A percentile compares a stretch with the other conserved stretches of the same genome.
These are phyloP conservation scores for Limanda limanda DNA, from an alignment of 2,113 vertebrate species.

Conservation along the genomic window DNA sequence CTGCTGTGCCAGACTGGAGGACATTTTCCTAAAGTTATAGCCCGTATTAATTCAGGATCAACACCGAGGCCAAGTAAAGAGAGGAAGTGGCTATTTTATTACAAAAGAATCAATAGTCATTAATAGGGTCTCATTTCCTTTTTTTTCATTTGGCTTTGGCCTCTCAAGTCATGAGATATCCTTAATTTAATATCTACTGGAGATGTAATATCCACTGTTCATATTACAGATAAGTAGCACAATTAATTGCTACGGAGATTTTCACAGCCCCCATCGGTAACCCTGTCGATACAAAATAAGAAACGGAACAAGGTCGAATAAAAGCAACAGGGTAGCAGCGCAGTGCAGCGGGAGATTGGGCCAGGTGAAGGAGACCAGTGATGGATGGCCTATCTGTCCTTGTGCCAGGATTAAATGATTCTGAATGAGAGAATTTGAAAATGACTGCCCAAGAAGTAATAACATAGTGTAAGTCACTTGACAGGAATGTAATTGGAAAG, in stretches of 20 bases:
- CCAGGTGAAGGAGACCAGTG: slow-evolving; percentile 63
- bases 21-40: slow-evolving; percentile 47
- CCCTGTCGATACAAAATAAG: slow-evolving; percentile 50
- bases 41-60: slow-evolving; percentile 55
- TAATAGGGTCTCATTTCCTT: slow-evolving; percentile 75
- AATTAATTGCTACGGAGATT: slow-evolving; percentile 73
- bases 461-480: slow-evolving; percentile 72
- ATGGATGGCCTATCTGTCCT: slow-evolving; percentile 68
- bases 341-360: slow-evolving; percentile 17
- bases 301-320: slow-evolving; percentile 66
- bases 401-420: slow-evolving; percentile 60
- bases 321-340: slow-evolving; percentile 39
- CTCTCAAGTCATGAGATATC: slow-evolving; percentile 63
- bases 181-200: slow-evolving; percentile 75
- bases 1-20: slow-evolving; percentile 30
- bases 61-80: slow-evolving; percentile 55
- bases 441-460: slow-evolving; percentile 72
- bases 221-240: slow-evolving; percentile 74
- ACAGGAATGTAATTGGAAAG: slow-evolving; percentile 70
- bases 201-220: slow-evolving; percentile 76
- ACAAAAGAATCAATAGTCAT: slow-evolving; percentile 75
- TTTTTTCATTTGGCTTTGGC: slow-evolving; percentile 70
- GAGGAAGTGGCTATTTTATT: slow-evolving; percentile 69
- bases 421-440: slow-evolving; percentile 66
- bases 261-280: slow-evolving; percentile 40